Conservation (phyloP, 2,797 vertebrate species). For the Fistularia commersonii region DNA sequence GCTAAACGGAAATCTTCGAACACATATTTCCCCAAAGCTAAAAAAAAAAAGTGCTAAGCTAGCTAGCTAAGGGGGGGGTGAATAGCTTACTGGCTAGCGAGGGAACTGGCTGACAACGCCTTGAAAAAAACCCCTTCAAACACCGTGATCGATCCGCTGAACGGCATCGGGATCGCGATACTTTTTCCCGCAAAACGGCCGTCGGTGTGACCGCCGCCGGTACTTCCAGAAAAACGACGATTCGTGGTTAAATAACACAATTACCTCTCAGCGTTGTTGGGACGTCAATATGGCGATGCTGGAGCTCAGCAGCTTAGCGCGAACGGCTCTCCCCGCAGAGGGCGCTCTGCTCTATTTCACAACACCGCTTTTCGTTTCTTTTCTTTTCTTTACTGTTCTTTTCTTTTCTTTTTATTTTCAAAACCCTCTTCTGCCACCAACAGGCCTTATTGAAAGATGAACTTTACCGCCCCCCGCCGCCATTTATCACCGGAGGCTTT, state of each 20-base stretch:
- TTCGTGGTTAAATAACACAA: conserved; percentile 54
- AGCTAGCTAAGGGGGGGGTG: conserved; percentile 57
- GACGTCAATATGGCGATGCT: conserved; percentile 84
- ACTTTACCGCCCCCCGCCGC: conserved; percentile 17
- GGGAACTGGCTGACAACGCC: conserved; percentile 74
- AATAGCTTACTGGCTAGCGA: conserved; percentile 66
- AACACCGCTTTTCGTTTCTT: conserved; percentile 11
- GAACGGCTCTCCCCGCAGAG: conserved; percentile 58
- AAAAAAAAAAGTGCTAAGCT: conserved; percentile 68
- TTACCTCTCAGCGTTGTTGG: conserved; percentile 80
- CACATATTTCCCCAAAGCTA: conserved; percentile 29
- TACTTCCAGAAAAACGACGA: conserved; percentile 20
- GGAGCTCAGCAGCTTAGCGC: conserved; percentile 70
- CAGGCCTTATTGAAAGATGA: conserved; percentile 38
- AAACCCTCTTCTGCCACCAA: conserved; percentile 39
- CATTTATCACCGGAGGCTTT: too few relatives aligned
- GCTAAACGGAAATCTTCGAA: conserved; percentile 18
- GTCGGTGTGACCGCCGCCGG: conserved; percentile 4
- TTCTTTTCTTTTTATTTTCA: neutral
- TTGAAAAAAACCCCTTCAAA: conserved; percentile 64
- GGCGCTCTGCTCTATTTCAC: conserved; percentile 56
- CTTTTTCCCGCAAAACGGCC: conserved; percentile 7
- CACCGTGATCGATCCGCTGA: conserved; percentile 13
- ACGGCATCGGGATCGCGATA: conserved; percentile 9
- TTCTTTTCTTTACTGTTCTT: neutral